Conservation (phyloP, 1,140 invertebrate genomes). For the Liolophura sinensis region DNA sequence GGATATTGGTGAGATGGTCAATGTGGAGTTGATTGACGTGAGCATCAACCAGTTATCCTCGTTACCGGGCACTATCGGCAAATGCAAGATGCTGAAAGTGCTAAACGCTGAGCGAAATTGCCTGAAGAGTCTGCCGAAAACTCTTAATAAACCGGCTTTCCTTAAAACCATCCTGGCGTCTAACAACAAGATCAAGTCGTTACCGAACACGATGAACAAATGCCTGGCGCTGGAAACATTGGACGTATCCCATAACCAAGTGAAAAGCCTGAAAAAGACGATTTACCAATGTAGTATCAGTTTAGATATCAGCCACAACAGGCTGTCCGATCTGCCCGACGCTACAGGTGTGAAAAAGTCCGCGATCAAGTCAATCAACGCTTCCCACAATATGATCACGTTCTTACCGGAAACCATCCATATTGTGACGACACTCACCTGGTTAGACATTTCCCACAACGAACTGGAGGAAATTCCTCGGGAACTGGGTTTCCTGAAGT, state of each 20-base stretch:
- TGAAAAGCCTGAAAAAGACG: slow-evolving; percentile 45
- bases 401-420: slow-evolving; percentile 44
- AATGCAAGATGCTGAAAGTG: slow-evolving; percentile 37
- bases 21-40: slow-evolving; percentile 36
- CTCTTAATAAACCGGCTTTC: slow-evolving; percentile 38
- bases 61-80: slow-evolving; percentile 43
- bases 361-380: slow-evolving; percentile 38
- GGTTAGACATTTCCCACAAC: slow-evolving; percentile 45
- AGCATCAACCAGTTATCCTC: slow-evolving; percentile 37
- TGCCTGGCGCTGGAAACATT: slow-evolving; percentile 35
- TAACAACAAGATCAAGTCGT: slow-evolving; percentile 44
- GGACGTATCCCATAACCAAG: slow-evolving; percentile 42
- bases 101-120: slow-evolving; percentile 40
- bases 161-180: slow-evolving; percentile 33
- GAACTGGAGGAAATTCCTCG: slow-evolving; percentile 39
- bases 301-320: slow-evolving; percentile 43
- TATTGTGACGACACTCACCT: slow-evolving; percentile 40
- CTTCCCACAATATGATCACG: slow-evolving; percentile 42
- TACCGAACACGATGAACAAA: slow-evolving; percentile 50
- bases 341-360: slow-evolving; percentile 40
- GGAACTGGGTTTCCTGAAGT: slow-evolving; percentile 45
- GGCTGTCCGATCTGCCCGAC: slow-evolving; percentile 44
- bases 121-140: slow-evolving; percentile 42
- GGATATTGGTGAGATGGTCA: slow-evolving; percentile 37
- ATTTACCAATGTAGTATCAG: slow-evolving; percentile 47